phyloP scores from a whole-genome alignment of 2,797 vertebrate species.

The Triplophysa yarkandensis region DNA sequence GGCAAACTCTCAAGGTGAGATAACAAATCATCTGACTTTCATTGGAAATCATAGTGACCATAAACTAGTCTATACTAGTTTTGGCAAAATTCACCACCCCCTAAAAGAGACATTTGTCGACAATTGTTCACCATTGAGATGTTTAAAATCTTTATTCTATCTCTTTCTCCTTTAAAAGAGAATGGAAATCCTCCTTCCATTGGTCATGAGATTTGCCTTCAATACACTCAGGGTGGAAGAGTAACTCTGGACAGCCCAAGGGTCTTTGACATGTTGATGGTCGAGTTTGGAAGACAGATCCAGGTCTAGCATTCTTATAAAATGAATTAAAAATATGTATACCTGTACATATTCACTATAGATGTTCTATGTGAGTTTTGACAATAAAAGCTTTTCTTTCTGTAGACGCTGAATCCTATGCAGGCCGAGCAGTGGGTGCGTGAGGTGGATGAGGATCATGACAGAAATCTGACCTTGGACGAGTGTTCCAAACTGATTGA shows the following conservation, averaged over 20 bases:
- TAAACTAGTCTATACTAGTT: no score
- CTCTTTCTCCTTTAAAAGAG: background rate
- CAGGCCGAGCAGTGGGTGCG: conserved; percentile 3
- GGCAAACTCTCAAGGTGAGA: conserved; percentile 27
- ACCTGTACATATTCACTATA: background rate
- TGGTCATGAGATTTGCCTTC: conserved; percentile 20
- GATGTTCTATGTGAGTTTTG: no score
- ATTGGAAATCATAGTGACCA: background rate
- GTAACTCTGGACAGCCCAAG: background rate
- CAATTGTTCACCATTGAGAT: background rate
- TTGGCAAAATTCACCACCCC: no score
- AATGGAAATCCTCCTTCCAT: background rate
- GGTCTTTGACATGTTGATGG: conserved; percentile 36
- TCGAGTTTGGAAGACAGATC: conserved; percentile 14
- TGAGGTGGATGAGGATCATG: conserved; percentile 6
- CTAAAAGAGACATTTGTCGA: no score
- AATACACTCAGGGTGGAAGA: conserved; percentile 39
- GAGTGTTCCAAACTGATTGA: conserved; percentile 40
- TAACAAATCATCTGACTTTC: background rate
- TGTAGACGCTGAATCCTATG: conserved; percentile 30
- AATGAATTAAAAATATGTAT: background rate
- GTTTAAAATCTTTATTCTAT: background rate
- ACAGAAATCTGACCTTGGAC: conserved; percentile 15
- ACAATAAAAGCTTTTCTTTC: background rate
- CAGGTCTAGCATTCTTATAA: conserved; percentile 34